Conservation (phyloP, 2,888 invertebrate species). For the Halictus ligatus region DNA sequence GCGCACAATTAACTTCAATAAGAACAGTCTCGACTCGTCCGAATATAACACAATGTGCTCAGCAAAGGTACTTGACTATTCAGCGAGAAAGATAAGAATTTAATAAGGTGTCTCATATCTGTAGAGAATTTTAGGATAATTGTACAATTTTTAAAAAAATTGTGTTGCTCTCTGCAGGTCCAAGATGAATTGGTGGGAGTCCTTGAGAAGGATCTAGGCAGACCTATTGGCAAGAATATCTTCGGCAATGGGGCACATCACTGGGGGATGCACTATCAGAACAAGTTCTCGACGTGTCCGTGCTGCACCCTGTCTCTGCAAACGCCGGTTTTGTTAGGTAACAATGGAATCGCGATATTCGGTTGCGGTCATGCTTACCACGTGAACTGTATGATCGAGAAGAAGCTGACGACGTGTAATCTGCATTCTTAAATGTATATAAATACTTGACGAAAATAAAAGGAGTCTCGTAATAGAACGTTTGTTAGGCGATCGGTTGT, state of each 20-base stretch:
- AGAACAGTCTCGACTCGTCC: slow-evolving; percentile 63
- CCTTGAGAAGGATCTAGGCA: slow-evolving; percentile 76
- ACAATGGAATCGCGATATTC: slow-evolving; percentile 88
- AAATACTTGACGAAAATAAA: slow-evolving; percentile 27
- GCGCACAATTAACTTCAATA: slow-evolving; percentile 74
- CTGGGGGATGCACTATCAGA: slow-evolving; percentile 86
- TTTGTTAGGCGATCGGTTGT: neutral
- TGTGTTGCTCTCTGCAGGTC: slow-evolving; percentile 62
- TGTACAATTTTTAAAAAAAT: neutral
- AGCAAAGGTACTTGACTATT: slow-evolving; percentile 72
- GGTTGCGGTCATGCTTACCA: slow-evolving; percentile 88
- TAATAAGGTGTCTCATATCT: neutral
- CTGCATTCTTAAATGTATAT: slow-evolving; percentile 77
- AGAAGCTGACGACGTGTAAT: slow-evolving; percentile 84
- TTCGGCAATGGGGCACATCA: slow-evolving; percentile 81
- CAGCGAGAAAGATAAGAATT: neutral
- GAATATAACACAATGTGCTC: slow-evolving; percentile 80
- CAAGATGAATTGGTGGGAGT: slow-evolving; percentile 73
- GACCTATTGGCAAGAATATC: slow-evolving; percentile 69
- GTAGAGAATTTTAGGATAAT: neutral
- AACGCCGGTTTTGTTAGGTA: slow-evolving; percentile 86
- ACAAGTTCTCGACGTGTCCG: slow-evolving; percentile 82
- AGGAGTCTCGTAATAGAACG: slow-evolving; percentile 43
- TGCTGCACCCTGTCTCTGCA: slow-evolving; percentile 87
- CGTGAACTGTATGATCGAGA: slow-evolving; percentile 87